Evolutionary conservation across 2,888 invertebrate species (phyloP), one percentile per base, ranked within the genome.

Genomic region (Dicyrtomina minuta): DNA sequence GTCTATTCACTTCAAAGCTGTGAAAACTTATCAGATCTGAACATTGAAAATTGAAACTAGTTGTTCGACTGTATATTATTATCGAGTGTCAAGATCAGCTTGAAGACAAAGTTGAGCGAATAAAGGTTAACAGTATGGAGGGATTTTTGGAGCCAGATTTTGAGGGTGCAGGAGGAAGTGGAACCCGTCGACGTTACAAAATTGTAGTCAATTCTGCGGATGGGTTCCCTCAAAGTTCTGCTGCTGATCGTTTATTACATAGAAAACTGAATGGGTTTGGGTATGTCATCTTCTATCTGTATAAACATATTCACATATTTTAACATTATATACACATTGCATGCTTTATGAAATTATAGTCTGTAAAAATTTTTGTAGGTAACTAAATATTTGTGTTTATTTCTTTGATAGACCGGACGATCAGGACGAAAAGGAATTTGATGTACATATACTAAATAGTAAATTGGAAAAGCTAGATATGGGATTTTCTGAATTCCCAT

Each of bases 381-480:
- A 43, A 44, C 17, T 62, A 24, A 41, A 64, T 64, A 2, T 66
- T 44, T 53, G 22, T 53, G 26, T 64, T 49, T 8, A 49, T 44
- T 65, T 61, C 17, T 58, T 24, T 68, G 22, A 24, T 60, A 67
- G 67, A 4, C 6, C 51, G 17, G 60, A 49, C 4, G 59, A 67
- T 58, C 46, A 39, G 17, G 27, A 49, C n/a, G 67, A 68, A 5
- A 66, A 44, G 8, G 65, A 65, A 65, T 24, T 66, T 43, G 43
- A 58, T 41, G 49, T 61, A 51, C 22, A 49, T 12, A 46, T 43
- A 26, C 51, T 68, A 44, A 46, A 51, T 39, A 61, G 33, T 27
- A 61, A 51, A 22, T 43, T 68, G 12, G 70, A 71, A 55, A 75
- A 76, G 49, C 59, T 77, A 44, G 76, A 72, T 12, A 75, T 75